Evolutionary conservation across 2,888 invertebrate species (phyloP).

Genomic region (Seira sanloemensis): DNA sequence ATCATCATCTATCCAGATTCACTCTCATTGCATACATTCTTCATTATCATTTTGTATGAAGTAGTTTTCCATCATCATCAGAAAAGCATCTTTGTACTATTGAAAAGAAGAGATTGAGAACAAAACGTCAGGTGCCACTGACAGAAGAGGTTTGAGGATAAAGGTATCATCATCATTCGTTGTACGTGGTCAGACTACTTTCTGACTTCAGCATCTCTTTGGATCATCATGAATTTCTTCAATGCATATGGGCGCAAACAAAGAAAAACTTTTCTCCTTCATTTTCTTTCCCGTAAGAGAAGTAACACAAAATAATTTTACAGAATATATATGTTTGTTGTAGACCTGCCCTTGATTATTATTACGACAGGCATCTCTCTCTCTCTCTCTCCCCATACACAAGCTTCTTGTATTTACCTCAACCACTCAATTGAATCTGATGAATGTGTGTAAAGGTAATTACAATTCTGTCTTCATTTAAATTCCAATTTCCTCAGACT

Average conservation of each 20-base stretch:
- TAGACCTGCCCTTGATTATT: neutral
- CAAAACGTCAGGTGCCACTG: conserved; percentile 49
- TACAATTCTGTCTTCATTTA: conserved; percentile 63
- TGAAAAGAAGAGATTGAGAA: conserved; percentile 31
- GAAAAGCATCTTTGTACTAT: too few species aligned
- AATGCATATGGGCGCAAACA: neutral
- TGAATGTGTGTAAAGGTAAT: conserved; percentile 41
- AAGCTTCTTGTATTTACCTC: neutral
- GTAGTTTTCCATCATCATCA: neutral
- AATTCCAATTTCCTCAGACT: conserved; percentile 56
- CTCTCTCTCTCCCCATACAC: conserved; percentile 8
- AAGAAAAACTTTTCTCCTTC: neutral
- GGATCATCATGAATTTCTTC: neutral
- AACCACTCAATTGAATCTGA: conserved; percentile 16
- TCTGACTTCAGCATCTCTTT: conserved; percentile 6
- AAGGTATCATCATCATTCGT: neutral
- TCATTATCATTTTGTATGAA: conserved; percentile 3
- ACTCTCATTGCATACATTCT: conserved; percentile 7
- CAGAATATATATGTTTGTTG: neutral
- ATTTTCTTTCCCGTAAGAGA: neutral
- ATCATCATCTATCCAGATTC: neutral
- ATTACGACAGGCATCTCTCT: neutral
- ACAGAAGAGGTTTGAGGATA: conserved; percentile 24
- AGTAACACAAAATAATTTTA: neutral
- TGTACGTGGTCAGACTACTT: conserved; percentile 25